Base-by-base conservation (phyloP, 2,888 invertebrate genomes). In the Pecten maximus region DNA sequence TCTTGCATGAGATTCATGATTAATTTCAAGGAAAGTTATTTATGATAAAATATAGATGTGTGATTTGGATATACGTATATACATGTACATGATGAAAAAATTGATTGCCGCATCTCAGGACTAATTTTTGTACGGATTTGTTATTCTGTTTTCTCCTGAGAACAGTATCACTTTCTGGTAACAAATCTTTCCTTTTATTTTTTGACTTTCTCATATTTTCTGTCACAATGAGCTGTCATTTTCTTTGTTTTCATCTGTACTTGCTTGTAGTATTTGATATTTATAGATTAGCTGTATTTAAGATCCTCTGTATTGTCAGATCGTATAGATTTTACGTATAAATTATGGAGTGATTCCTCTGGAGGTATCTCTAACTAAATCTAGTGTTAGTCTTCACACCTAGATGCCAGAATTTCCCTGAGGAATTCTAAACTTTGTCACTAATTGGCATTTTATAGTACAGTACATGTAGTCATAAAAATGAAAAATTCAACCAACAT, bases 381-480 rank as follows among this genome's bases (percentile, higher is more conserved):
- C 74, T 35, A 90, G 40, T 88, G 88, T 90, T 90, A 90, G 88
- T 60, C 50, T 88, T 40, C 54, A 88, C 88, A 90, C 90, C 88
- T 90, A 90, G 88, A 40, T 88, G 87, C 54, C 39, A 40, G 60
- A 88, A 90, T 90, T 90, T 90, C 90, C 90, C 90, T n/a, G 28
- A 28, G 90, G 90, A 90, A 90, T 90, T 88, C 88, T 90, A 88
- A 90, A 90, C 86, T 90, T 90, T 90, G 88, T 90, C 90, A 50
- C 90, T 90, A 90, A 90, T 90, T 90, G 90, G 88, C 90, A 74
- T 90, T 90, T 90, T 90, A 90, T 90, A 90, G 90, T 88, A 90
- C 40, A 39, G 48, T 88, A 88, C 87, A 87, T 74, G 8, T 16
- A 74, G 74, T 74, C 74, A 35, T 74, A 74, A 74, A 74, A 74